phyloP scores from a whole-genome alignment of 2,797 vertebrate species.

The Carcharodon carcharias region DNA sequence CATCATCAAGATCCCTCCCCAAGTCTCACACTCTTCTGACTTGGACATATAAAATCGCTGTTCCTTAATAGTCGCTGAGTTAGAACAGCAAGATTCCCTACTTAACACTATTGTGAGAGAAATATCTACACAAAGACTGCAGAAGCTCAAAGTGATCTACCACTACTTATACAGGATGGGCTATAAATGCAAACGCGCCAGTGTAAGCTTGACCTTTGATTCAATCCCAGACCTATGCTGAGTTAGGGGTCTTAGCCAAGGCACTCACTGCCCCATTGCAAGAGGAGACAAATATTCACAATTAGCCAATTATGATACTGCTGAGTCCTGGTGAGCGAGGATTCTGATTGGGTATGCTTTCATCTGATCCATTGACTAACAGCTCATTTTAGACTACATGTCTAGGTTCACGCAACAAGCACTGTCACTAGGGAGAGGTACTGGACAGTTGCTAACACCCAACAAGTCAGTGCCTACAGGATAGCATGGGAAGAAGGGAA shows the following conservation, averaged over 20 bases:
- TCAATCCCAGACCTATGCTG: too few relatives aligned
- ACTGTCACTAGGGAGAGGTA: background rate
- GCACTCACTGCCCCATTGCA: background rate
- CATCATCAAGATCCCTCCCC: background rate
- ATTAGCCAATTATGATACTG: background rate
- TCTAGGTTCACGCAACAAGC: background rate
- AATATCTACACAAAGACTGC: background rate
- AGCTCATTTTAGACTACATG: background rate
- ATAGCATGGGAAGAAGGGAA: background rate
- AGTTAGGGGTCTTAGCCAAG: background rate
- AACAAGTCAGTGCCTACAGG: background rate
- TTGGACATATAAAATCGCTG: background rate
- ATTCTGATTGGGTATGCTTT: background rate
- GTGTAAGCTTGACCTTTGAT: background rate
- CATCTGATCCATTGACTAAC: background rate
- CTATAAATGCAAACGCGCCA: background rate
- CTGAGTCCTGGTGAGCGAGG: too few relatives aligned
- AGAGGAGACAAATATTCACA: background rate
- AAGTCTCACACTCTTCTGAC: background rate
- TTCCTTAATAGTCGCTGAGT: background rate
- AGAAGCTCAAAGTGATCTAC: background rate
- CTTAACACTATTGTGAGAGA: background rate
- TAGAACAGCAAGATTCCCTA: background rate
- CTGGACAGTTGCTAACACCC: background rate
- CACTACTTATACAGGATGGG: background rate